Evolutionary conservation across 2,888 invertebrate species (phyloP), one percentile per base, ranked within the genome.

Genomic region (Conus canariensis): DNA sequence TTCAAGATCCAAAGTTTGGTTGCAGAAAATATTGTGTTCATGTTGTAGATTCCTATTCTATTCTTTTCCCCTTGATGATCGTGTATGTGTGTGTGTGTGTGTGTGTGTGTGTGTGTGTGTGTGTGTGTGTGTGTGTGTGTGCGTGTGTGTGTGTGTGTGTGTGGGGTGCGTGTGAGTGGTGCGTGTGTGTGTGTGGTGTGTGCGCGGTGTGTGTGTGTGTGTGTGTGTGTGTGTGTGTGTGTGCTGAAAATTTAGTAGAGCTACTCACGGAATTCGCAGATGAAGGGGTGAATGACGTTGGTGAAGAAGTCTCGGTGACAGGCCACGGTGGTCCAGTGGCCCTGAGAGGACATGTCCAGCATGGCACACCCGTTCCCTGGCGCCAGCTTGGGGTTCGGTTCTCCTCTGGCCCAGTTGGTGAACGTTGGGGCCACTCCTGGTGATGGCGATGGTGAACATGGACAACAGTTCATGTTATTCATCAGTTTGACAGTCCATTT

Each of bases 261-360:
- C 74, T 25, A n/a, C 74, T 83, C 82, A 83, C 82, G 19, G 82
- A 58, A 83, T 83, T 83, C 82, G 22, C 82, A 83, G 58, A 83
- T 3, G 58, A 58, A 83, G 82, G 82, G 82, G 58, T 58, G 82
- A 19, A 58, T 83, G 82, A 83, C 58, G 56, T 56, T 19, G 22
- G 56, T 7, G 58, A 83, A 83, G 56, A 58, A 83, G 16, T 56
- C 58, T 3, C 22, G 56, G 58, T 58, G 82, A 22, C 82, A 83
- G 82, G 82, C 56, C 22, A 25, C 16, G 56, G 82, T 83, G 56
- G 58, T 83, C 82, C 82, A 82, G 9, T 22, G 16, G 56, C 82
- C 82, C 16, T 58, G 5, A 3, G 6, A 14, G 58, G 82, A 4
- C 82, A 82, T 56, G 82, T 82, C 82, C 82, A 83, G 56, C 7